Evolutionary conservation across 2,797 vertebrate species (phyloP).

Genomic region (Anomalospiza imberbis): DNA sequence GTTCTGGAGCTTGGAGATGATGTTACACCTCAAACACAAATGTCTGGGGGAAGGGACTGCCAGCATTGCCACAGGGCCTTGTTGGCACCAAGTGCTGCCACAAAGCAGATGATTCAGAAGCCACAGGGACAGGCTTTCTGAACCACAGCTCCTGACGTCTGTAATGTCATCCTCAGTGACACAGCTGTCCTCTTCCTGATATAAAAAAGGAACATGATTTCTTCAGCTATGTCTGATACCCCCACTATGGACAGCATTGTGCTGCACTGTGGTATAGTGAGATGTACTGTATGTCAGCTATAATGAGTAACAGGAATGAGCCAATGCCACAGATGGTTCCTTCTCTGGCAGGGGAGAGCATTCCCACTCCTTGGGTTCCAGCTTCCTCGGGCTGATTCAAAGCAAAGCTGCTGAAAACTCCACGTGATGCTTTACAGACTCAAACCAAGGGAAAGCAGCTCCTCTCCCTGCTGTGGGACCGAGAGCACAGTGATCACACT

Average conservation of each 20-base stretch:
- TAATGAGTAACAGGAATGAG: background rate
- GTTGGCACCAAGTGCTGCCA: background rate
- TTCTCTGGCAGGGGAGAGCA: background rate
- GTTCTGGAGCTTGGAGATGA: background rate
- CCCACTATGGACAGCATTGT: rapidly evolving
- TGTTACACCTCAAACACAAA: background rate
- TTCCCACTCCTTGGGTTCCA: background rate
- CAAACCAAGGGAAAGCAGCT: rapidly evolving
- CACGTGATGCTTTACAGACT: background rate
- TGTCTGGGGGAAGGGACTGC: background rate
- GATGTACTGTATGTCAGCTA: background rate
- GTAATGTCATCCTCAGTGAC: background rate
- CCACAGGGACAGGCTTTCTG: background rate
- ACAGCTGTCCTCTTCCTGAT: background rate
- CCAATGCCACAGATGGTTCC: background rate
- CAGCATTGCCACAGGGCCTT: rapidly evolving
- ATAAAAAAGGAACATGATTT: background rate
- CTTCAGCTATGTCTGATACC: background rate
- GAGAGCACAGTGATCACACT: rapidly evolving
- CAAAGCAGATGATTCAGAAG: background rate
- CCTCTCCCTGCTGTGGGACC: background rate
- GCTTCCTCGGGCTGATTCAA: background rate
- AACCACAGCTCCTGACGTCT: background rate
- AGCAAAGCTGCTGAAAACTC: background rate
- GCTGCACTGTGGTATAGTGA: rapidly evolving